Percentiles rank a stretch among this genome's conserved stretches.
Evolutionary conservation across 2,888 invertebrate species (phyloP).

Genomic region (Torymus aiolomorphi): DNA sequence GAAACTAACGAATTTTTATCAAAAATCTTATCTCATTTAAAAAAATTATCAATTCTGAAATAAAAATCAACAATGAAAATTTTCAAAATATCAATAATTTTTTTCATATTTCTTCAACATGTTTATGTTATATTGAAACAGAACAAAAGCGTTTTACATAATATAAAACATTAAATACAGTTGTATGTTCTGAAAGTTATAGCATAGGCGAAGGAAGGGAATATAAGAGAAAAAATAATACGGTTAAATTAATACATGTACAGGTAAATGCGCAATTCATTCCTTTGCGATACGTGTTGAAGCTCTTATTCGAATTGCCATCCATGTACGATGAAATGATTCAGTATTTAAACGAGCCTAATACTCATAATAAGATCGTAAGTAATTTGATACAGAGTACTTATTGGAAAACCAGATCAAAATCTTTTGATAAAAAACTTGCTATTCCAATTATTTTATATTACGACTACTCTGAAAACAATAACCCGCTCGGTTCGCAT

Average conservation of each 20-base stretch:
- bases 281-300: neutral
- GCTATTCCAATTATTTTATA: neutral
- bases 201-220: neutral
- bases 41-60: too few species aligned
- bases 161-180: neutral
- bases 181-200: neutral
- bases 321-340: neutral
- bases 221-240: slow-evolving; percentile 1
- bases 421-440: neutral
- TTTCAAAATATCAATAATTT: too few species aligned
- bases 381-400: neutral
- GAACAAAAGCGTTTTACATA: neutral
- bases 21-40: too few species aligned
- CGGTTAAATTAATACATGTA: neutral
- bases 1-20: too few species aligned
- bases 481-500: neutral
- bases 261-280: neutral
- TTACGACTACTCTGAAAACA: neutral
- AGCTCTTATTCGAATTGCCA: too few species aligned
- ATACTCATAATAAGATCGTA: neutral
- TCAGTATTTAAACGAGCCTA: neutral
- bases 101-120: too few species aligned
- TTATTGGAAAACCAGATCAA: neutral
- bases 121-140: neutral
- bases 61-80: too few species aligned